Percentiles rank a stretch among this genome's conserved stretches.
phyloP scores from a whole-genome alignment of 2,888 invertebrate genomes.

The Eupithecia tripunctaria region DNA sequence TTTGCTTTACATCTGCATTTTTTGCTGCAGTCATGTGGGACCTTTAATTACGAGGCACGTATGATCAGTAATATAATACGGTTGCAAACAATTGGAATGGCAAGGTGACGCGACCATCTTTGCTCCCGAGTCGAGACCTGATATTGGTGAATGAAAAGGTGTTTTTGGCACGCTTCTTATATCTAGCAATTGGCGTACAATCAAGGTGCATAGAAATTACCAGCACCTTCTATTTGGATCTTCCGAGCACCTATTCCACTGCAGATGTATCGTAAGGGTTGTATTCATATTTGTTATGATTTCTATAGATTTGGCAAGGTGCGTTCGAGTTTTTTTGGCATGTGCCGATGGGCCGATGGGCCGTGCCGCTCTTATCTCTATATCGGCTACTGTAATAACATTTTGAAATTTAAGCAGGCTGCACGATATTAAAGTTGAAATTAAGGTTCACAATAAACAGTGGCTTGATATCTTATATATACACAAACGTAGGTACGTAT shows the following conservation, averaged over 20 bases:
- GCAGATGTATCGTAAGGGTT: constrained; percentile 75
- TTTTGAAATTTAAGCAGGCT: constrained; percentile 10
- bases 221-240: constrained; percentile 43
- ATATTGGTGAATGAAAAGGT: constrained; percentile 61
- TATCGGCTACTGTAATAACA: constrained; percentile 31
- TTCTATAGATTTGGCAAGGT: constrained; percentile 71
- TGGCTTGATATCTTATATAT: background rate
- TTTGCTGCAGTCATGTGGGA: constrained; percentile 75
- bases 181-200: constrained; percentile 22
- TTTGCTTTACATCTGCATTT: constrained; percentile 81
- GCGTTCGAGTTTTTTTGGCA: constrained; percentile 63
- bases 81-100: constrained; percentile 73
- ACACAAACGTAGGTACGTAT: too few relatives aligned
- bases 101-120: constrained; percentile 67
- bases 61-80: constrained; percentile 83
- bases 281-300: constrained; percentile 70
- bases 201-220: constrained; percentile 45
- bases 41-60: constrained; percentile 78
- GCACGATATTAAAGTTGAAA: background rate
- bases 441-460: background rate
- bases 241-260: constrained; percentile 41
- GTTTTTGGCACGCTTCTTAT: constrained; percentile 77
- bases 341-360: constrained; percentile 56
- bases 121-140: constrained; percentile 61
- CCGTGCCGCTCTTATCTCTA: constrained; percentile 30